Base-by-base conservation (phyloP, 2,113 vertebrate species). In the Pholis gunnellus region DNA sequence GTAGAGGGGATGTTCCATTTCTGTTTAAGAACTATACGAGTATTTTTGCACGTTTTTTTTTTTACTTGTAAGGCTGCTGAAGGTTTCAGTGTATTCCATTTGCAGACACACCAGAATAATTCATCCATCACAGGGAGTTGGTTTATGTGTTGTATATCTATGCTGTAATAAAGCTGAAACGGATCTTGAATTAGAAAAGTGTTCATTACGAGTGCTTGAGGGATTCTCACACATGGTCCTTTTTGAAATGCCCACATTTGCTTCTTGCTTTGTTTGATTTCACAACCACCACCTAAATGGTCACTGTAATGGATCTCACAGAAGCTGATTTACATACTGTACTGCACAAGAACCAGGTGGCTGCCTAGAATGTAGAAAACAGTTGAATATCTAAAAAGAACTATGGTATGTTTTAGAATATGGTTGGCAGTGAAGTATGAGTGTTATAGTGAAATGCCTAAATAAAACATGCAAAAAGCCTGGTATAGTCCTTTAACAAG, bases 391-490 rank as follows among this genome's bases (percentile, higher is more conserved):
- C 50, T 54, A 3, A 60, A n/a, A 40, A 27, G 2, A 42, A 52
- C 7, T 9, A 4, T 11, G 18, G 4, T 57, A n/a, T 4, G 22
- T 18, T 65, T 11, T 27, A 9, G 27, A 46, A 77, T 67, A 72
- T 18, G 2, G 0, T 10, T 44, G 59, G 34, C 46, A 79, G 42
- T 52, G 15, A 72, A 20, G 3, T 29, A 9, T 64, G 18, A 42
- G 6, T 27, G 34, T 56, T 17, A 29, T 6, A 57, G 14, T 34
- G n/a, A 72, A 79, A 48, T 10, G 25, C 25, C 40, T 27, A 34
- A 81, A 64, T 29, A 40, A 48, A 38, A 78, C 60, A 75, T 13
- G 38, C 70, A 68, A 82, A 84, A 66, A 69, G 48, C 34, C 27
- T 0, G 1, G 20, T 25, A 29, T 42, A 18, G 9, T 63, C 18